phyloP scores from a whole-genome alignment of 2,888 invertebrate genomes.

The Amphimallon solstitiale region DNA sequence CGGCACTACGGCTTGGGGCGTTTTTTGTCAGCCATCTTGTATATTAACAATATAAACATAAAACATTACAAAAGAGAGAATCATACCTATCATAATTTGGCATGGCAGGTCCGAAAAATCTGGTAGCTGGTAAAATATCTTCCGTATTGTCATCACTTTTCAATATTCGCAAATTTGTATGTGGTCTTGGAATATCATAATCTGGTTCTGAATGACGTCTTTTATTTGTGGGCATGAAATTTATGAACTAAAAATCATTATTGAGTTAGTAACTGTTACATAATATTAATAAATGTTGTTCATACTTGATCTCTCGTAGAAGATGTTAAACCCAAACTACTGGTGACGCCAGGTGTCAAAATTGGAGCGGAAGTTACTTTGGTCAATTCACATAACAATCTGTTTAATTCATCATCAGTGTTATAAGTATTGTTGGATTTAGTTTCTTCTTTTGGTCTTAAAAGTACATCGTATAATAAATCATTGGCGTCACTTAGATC shows the following conservation, averaged over 20 bases:
- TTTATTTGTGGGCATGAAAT: constrained; percentile 54
- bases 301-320: constrained; percentile 52
- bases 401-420: constrained; percentile 58
- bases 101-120: constrained; percentile 59
- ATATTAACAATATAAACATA: too few species aligned
- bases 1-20: too few species aligned
- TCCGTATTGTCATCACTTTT: constrained; percentile 41
- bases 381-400: constrained; percentile 58
- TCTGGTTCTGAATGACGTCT: constrained; percentile 62
- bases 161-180: constrained; percentile 48
- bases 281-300: not conserved
- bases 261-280: not conserved
- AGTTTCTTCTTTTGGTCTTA: not conserved
- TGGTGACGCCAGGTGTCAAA: constrained; percentile 58
- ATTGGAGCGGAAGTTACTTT: constrained; percentile 62
- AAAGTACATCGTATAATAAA: not conserved
- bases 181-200: constrained; percentile 64
- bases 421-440: constrained; percentile 38
- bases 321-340: constrained; percentile 54
- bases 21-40: too few species aligned
- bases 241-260: constrained; percentile 53
- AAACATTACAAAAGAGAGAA: too few species aligned
- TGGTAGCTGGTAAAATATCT: constrained; percentile 55
- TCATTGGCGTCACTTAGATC: not conserved
- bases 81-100: constrained; percentile 38